Evolutionary conservation across 2,797 vertebrate species (phyloP).

Genomic region (Eulemur coronatus): DNA sequence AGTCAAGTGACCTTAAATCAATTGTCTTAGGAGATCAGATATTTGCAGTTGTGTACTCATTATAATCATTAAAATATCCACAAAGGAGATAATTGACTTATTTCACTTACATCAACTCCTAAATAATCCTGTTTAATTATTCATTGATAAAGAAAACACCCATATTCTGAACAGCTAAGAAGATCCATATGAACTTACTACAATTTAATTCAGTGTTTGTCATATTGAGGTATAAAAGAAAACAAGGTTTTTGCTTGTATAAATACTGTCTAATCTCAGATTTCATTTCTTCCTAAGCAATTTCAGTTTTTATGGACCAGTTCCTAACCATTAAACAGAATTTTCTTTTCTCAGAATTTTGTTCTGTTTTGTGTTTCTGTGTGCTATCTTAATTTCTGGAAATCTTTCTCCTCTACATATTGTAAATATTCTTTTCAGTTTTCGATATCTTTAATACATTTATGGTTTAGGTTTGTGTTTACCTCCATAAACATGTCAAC

Average conservation of each 20-base stretch:
- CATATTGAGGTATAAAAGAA: not conserved
- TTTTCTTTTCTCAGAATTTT: not conserved
- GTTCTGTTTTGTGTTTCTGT: not conserved
- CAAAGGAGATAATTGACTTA: not conserved
- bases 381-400: not conserved
- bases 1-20: not conserved
- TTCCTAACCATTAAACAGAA: not conserved
- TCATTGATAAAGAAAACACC: not conserved
- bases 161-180: not conserved
- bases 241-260: not conserved
- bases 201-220: not conserved
- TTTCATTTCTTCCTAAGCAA: not conserved
- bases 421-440: not conserved
- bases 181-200: not conserved
- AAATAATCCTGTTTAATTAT: not conserved
- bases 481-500: not conserved
- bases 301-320: not conserved
- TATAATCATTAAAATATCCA: not conserved
- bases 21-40: not conserved
- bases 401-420: not conserved
- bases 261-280: not conserved
- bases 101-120: not conserved
- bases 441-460: not conserved
- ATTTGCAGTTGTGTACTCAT: not conserved
- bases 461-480: not conserved